Percentiles rank a stretch among this genome's conserved stretches.
Conservation (phyloP, 2,797 vertebrate species). For the Dendrocincla fuliginosa region DNA sequence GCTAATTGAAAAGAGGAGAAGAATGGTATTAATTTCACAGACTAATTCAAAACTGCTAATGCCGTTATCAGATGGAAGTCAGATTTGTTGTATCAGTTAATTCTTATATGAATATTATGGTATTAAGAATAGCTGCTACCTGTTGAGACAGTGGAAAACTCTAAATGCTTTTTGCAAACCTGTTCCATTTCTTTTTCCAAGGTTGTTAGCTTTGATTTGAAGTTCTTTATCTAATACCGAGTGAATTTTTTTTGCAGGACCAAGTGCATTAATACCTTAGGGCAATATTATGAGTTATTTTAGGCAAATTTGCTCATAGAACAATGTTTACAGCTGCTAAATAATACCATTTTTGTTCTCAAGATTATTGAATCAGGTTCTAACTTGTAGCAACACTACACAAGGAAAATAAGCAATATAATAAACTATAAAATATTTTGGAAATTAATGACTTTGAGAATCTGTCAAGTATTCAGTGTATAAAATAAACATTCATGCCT, state of each 20-base stretch:
- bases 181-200: slow-evolving; percentile 10
- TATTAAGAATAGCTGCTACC: not conserved
- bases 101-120: not conserved
- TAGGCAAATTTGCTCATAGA: slow-evolving; percentile 28
- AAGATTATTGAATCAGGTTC: slow-evolving; percentile 1
- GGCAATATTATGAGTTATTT: not conserved
- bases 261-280: slow-evolving; percentile 30
- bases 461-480: not conserved
- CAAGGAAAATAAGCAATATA: not conserved
- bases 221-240: not conserved
- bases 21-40: not conserved
- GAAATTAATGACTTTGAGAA: slow-evolving; percentile 3
- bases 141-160: slow-evolving; percentile 23
- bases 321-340: not conserved
- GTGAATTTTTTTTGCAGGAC: not conserved
- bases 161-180: not conserved
- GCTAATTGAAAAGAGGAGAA: slow-evolving; percentile 6
- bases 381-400: not conserved
- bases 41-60: slow-evolving; percentile 18
- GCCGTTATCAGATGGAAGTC: not conserved
- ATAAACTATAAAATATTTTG: not conserved
- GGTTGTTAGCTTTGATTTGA: slow-evolving; percentile 28
- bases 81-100: not conserved
- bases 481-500: not conserved
- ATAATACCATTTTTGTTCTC: not conserved